Base-by-base conservation (phyloP, 2,797 vertebrate species). In the Tenualosa thibaudeaui region DNA sequence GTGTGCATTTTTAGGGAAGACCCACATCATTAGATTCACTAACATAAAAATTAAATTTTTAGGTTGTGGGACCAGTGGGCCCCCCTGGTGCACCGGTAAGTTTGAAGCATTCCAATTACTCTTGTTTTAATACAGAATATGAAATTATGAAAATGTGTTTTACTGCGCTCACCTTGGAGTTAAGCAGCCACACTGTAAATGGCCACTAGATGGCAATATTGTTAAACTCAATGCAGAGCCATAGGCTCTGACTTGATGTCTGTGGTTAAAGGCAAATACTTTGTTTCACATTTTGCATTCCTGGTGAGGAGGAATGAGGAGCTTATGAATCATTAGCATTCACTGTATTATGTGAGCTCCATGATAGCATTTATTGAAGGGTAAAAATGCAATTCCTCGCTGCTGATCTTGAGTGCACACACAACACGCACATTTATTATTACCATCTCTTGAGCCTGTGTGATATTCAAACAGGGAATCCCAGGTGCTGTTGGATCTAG, bases 1-100 rank as follows among this genome's bases (percentile, higher is more conserved):
- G 8, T 26, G 60, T 24, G n/a, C 31, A 31, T 31, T 31, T 24
- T 65, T 12, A 19, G 50, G 7, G 50, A 51, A 51, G 7, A 12
- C 50, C 50, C 10, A 40, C 12, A 3, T 40, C 31, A 78, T 78
- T 19, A 19, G 15, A 8, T 46, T 46, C 40, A 78, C 71, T 78
- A 78, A 78, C 19, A 22, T 46, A 9, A 46, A 78, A 19, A 22
- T 78, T 71, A 37, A 31, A 1, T 86, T 78, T 85, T 75, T 84
- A 99, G 98, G 95, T 98, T 86, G 96, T 97, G 9, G 98, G 98
- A 22, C 93, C 94, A 50, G 95, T 96, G 24, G 98, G 98, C 85
- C 95, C 91, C 13, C 85, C 92, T 0, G 98, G 98, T 90, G 96
- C 96, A 22, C 75, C 94, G 0, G 98, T 99, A 92, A 91, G 96